Conservation (phyloP, 2,113 vertebrate species). For the Mus musculus region DNA sequence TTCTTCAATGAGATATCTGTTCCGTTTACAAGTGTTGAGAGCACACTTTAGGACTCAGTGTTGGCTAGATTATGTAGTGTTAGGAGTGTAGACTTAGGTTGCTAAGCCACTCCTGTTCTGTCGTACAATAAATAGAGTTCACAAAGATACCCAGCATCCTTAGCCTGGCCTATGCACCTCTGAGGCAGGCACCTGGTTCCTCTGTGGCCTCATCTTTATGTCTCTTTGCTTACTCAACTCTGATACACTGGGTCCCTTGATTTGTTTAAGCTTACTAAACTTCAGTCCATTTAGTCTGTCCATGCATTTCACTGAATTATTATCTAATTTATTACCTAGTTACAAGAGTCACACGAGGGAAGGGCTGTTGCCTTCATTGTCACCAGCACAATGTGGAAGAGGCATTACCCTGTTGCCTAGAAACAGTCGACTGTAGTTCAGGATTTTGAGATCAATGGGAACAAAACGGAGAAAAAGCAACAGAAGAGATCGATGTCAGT, state of each 20-base stretch:
- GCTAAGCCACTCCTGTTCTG: neutral
- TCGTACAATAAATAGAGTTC: neutral
- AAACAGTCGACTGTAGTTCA: neutral
- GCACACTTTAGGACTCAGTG: conserved; percentile 9
- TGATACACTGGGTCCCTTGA: neutral
- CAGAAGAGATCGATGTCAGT: neutral
- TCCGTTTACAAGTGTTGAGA: neutral
- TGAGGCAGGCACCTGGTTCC: neutral
- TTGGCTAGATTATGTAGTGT: neutral
- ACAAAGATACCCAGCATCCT: neutral
- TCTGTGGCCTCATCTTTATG: neutral
- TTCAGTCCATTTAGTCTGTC: neutral
- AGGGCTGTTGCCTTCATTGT: conserved; percentile 9
- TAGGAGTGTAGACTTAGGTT: neutral
- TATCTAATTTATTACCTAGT: neutral
- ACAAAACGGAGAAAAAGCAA: neutral
- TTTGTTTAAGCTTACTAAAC: conserved; percentile 10
- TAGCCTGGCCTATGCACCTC: neutral
- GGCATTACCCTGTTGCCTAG: neutral
- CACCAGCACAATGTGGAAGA: neutral
- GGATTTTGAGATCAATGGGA: neutral
- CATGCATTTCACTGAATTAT: neutral
- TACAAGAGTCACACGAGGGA: conserved; percentile 30
- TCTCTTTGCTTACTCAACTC: neutral
- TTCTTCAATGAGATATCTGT: neutral